Conservation (phyloP, 2,797 vertebrate species). For the Notamacropus eugenii region DNA sequence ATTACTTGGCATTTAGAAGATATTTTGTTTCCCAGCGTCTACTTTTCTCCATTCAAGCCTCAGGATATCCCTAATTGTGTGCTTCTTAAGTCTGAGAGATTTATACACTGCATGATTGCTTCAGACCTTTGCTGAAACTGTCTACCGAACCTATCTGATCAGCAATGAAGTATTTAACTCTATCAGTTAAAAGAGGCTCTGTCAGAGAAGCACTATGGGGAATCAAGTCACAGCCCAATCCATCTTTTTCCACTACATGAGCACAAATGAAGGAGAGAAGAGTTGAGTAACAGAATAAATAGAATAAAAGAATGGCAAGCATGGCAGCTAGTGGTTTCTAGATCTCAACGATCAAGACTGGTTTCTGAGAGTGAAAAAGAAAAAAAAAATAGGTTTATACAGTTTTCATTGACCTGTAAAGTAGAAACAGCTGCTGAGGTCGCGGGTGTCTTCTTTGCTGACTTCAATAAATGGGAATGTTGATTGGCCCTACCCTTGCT, state of each 20-base stretch:
- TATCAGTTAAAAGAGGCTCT: accelerated
- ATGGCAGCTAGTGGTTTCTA: not conserved
- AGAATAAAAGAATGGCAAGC: accelerated
- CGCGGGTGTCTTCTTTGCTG: not conserved
- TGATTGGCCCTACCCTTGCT: not conserved
- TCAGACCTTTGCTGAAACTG: accelerated
- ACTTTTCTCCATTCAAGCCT: not conserved
- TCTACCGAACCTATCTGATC: not conserved
- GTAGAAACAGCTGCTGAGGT: not conserved
- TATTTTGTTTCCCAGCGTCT: not conserved
- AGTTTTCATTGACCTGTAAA: accelerated
- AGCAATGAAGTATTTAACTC: no score
- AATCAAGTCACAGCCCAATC: accelerated
- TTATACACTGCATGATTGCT: no score
- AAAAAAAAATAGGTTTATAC: not conserved
- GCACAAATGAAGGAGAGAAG: not conserved
- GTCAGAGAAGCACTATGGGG: not conserved
- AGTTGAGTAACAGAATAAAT: no score
- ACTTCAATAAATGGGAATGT: not conserved
- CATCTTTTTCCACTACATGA: accelerated
- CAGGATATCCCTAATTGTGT: accelerated
- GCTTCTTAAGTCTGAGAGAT: not conserved
- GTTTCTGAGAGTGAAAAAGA: not conserved
- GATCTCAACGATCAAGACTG: not conserved
- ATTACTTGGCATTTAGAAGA: not conserved